Percentiles rank a stretch among this genome's conserved stretches.
These are phyloP conservation scores for Pteronotus mesoamericanus DNA, from an alignment of 2,797 vertebrate genomes.

Conservation along the genomic window DNA sequence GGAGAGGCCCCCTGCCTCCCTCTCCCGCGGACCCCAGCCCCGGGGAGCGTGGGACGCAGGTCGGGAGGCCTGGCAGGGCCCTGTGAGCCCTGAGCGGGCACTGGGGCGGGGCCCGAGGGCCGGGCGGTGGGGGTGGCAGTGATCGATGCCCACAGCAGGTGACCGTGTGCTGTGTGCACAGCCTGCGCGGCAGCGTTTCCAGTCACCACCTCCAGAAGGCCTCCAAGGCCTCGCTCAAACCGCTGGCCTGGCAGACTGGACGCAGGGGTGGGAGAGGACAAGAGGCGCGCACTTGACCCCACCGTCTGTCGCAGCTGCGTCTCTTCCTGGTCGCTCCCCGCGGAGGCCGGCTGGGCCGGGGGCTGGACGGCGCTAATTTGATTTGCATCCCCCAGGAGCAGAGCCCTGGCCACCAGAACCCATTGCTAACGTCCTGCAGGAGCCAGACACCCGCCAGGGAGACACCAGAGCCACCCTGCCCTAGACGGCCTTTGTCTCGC, in stretches of 20 bases:
- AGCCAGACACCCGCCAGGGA: slow-evolving; percentile 45
- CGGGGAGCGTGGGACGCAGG: not conserved
- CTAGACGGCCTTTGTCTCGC: slow-evolving; percentile 52
- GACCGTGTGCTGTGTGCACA: accelerated
- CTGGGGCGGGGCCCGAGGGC: not conserved
- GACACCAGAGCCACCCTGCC: slow-evolving; percentile 35
- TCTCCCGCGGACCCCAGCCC: not conserved
- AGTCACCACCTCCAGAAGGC: not conserved
- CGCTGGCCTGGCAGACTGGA: not conserved
- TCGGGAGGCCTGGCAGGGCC: not conserved
- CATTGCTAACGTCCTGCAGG: not conserved
- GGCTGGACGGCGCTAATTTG: not conserved
- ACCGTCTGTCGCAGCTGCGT: not conserved
- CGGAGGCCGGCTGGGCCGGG: not conserved
- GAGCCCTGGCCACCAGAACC: not conserved
- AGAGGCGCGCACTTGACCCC: not conserved
- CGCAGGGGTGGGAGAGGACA: not conserved
- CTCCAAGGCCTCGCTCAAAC: not conserved
- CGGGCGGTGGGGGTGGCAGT: not conserved
- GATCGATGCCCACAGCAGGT: no score
- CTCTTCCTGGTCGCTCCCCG: not conserved
- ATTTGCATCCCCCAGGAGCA: slow-evolving; percentile 29
- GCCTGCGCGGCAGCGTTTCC: no score
- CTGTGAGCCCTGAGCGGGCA: not conserved
- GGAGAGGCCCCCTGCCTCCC: not conserved